phyloP scores from a whole-genome alignment of 2,113 vertebrate species.

The Sciurus niger region DNA sequence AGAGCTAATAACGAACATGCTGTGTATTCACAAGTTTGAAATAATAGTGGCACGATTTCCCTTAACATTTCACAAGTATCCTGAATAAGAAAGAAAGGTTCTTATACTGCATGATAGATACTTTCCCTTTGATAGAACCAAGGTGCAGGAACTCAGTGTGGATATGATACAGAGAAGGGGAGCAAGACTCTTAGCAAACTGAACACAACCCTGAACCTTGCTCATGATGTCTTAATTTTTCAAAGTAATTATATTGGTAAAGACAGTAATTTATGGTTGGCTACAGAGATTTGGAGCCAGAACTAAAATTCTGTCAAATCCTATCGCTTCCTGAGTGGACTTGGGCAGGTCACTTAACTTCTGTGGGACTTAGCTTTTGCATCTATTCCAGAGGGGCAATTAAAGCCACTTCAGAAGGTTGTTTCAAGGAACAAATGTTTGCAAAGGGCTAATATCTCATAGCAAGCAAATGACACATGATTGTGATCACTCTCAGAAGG shows the following conservation, averaged over 20 bases:
- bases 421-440: not conserved
- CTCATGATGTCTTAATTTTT: not conserved
- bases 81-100: not conserved
- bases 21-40: constrained; percentile 12
- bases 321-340: not conserved
- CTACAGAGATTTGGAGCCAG: not conserved
- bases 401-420: not conserved
- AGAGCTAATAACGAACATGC: constrained; percentile 13
- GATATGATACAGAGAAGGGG: not conserved
- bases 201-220: not conserved
- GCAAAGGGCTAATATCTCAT: not conserved
- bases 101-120: not conserved
- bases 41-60: not conserved
- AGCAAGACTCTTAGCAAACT: not conserved
- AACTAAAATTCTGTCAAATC: not conserved
- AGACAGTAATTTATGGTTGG: not conserved
- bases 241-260: not conserved
- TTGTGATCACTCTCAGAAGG: not conserved
- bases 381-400: not conserved
- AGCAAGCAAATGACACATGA: accelerated
- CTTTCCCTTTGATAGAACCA: not conserved
- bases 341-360: not conserved
- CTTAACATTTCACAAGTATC: not conserved
- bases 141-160: not conserved
- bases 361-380: not conserved